phyloP scores from a whole-genome alignment of 2,888 invertebrate species.

The Rotaria socialis region DNA sequence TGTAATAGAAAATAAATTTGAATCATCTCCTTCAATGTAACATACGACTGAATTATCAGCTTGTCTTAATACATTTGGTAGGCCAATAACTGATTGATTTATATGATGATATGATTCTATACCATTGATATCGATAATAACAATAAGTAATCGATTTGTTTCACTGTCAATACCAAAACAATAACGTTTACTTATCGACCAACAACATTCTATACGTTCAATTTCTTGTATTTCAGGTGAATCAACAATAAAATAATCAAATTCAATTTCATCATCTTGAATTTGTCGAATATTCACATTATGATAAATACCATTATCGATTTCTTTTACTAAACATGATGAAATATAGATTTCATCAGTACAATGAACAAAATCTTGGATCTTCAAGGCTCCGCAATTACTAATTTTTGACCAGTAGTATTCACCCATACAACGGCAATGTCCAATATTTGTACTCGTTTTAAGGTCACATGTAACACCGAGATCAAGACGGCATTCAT shows the following conservation, averaged over 20 bases:
- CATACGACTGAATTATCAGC: background rate
- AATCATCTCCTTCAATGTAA: background rate
- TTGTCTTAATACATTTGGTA: constrained; percentile 26
- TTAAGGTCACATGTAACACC: constrained; percentile 20
- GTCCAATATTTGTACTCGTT: background rate
- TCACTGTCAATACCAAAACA: constrained; percentile 28
- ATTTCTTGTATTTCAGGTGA: constrained; percentile 4
- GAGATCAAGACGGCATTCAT: constrained; percentile 17
- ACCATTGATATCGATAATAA: background rate
- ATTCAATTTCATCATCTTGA: background rate
- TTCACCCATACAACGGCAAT: constrained; percentile 24
- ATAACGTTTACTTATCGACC: constrained; percentile 10
- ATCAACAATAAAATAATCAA: constrained; percentile 21
- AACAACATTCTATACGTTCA: constrained; percentile 19
- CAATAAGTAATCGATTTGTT: background rate
- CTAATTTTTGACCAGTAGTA: constrained; percentile 3
- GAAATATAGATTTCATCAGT: constrained; percentile 15
- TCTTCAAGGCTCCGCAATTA: constrained; percentile 16
- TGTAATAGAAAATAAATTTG: constrained; percentile 21
- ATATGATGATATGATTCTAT: background rate
- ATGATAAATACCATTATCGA: constrained; percentile 13
- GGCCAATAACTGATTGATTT: background rate
- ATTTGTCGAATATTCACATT: constrained; percentile 25
- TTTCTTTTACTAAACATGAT: background rate
- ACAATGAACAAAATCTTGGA: constrained; percentile 30